Evolutionary conservation across 2,888 invertebrate species (phyloP).

Genomic region (Spatulosminthurus flaviceps): DNA sequence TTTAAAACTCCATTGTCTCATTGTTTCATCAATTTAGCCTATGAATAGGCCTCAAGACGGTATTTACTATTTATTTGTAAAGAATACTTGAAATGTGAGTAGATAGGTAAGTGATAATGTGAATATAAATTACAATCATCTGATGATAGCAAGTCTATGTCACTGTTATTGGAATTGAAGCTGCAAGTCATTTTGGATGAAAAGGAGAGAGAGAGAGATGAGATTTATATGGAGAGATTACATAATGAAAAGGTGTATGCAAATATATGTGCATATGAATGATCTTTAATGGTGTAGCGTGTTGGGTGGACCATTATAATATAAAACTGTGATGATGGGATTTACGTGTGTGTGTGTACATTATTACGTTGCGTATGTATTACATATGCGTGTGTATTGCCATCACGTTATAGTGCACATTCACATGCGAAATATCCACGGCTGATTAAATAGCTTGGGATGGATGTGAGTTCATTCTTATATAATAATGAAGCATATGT

Average conservation of each 20-base stretch:
- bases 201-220: constrained; percentile 7
- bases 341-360: neutral
- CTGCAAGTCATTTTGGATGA: constrained; percentile 41
- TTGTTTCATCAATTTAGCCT: constrained; percentile 21
- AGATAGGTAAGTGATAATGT: constrained; percentile 16
- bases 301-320: too few relatives aligned
- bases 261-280: neutral
- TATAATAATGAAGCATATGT: too few relatives aligned
- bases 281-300: too few relatives aligned
- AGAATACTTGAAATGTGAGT: constrained; percentile 5
- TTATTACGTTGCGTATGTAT: too few relatives aligned
- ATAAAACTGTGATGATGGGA: constrained; percentile 18
- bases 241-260: neutral
- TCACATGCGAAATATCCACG: too few relatives aligned
- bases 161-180: constrained; percentile 29
- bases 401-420: too few relatives aligned
- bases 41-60: neutral
- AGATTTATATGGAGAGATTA: neutral
- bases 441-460: too few relatives aligned
- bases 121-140: constrained; percentile 36
- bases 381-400: too few relatives aligned
- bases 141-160: constrained; percentile 1
- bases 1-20: constrained; percentile 19
- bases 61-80: constrained; percentile 18
- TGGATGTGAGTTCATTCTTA: too few relatives aligned